Base-by-base conservation (phyloP, 2,113 vertebrate species). In the Taurulus bubalis region DNA sequence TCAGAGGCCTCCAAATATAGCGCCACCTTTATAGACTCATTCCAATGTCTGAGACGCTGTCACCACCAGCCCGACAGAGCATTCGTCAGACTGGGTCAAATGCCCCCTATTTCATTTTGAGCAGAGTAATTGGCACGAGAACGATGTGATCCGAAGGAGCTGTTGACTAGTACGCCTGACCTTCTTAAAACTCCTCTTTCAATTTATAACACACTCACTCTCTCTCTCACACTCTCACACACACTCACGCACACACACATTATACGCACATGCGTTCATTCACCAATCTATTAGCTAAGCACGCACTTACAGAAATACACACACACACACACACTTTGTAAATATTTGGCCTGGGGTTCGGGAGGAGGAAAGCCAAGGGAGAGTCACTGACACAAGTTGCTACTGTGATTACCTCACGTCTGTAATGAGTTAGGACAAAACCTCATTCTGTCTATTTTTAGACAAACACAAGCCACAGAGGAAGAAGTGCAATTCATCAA, bases 381-480 rank as follows among this genome's bases (percentile, higher is more conserved):
- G 80, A 91, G 88, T 85, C 81, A 80, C 78, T 89, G 76, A 91
- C 87, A 90, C 75, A 86, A 89, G 84, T 69, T 75, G 75, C 80
- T 68, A 32, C 68, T 89, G 86, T 85, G 86, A 85, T 94, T 87
- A 94, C 90, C 89, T 92, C 90, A 93, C 38, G 87, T 86, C 87
- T 92, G 87, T 88, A 87, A 91, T 67, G 66, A 65, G 82, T 65
- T 75, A 47, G 67, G 53, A 69, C 71, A 83, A 45, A 90, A 86
- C 67, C 68, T 91, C 83, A 78, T 82, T 88, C 62, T 73, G 58
- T 81, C 72, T 92, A 91, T 82, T 85, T 91, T 91, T 93, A 94
- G 90, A 84, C 20, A 79, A 81, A 77, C 74, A 47, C 62, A 9
- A 71, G 22, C 56, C 73, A 64, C 22, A 71, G 20, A 55, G 80